Evolutionary conservation across 2,797 vertebrate genomes (phyloP), one percentile per base, ranked within the genome.

Genomic region (Enteromius argenteus): DNA sequence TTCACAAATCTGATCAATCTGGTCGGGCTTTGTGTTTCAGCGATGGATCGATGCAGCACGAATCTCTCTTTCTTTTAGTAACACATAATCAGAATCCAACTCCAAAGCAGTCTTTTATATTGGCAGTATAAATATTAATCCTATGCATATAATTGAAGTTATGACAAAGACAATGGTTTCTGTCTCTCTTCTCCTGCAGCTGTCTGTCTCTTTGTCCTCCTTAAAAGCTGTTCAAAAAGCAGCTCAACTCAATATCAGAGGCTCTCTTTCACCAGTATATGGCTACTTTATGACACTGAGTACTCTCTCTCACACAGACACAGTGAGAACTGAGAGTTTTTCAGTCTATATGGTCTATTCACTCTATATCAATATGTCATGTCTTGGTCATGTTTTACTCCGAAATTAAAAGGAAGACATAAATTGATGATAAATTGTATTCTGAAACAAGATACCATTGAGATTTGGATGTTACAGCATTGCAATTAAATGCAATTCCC

Each of bases 201-300:
- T 84, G 84, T 72, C 32, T n/a, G 80, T 51, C 60, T 79, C 81
- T 89, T 89, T 87, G 84, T 89, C 78, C 71, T 64, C 35, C n/a
- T 84, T 17, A 62, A 83, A 39, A 74, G 74, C 30, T 87, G 85
- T 76, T 84, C 73, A 80, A 37, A 81, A 85, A 84, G 77, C 80
- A 68, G 69, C 80, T 67, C 66, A 42, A 58, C 11, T 4, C 84
- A 62, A 9, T 42, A 49, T 71, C 60, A 32, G 77, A 85, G 46
- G 32, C 76, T 79, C 46, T 86, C 78, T 5, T 42, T 58, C 13
- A 81, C 30, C 32, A 77, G 56, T 68, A 80, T 80, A 44, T 13
- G 46, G 32, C 51, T 74, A 85, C 86, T 81, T 85, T 77, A 83
- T 11, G 64, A 68, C 87, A 83, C 84, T 58, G 78, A 80, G 51